A percentile compares a stretch with the other conserved stretches of the same genome.
These are phyloP conservation scores for Drosophila littoralis DNA, from an alignment of 1,140 invertebrate genomes.

Conservation along the genomic window DNA sequence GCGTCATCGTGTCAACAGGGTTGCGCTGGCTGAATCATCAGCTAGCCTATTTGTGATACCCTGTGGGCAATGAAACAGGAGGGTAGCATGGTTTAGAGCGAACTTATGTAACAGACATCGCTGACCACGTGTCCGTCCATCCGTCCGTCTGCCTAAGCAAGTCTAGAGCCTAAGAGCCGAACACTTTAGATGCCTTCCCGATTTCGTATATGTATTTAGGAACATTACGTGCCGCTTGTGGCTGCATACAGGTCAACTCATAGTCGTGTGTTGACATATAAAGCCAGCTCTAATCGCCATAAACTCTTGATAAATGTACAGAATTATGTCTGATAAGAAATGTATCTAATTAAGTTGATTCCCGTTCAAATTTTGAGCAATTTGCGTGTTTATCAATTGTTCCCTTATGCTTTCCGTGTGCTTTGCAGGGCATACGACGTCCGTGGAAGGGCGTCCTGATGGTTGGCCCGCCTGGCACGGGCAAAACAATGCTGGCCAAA, in stretches of 20 bases:
- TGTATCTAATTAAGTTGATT: no score
- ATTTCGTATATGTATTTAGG: no score
- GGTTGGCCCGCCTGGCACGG: constrained; percentile 93
- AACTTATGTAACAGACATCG: background rate
- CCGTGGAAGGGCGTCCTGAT: constrained; percentile 95
- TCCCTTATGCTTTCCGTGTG: background rate
- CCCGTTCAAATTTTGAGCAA: constrained; percentile 1
- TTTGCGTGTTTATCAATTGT: constrained; percentile 7
- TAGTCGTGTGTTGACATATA: background rate
- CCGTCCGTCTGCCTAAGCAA: no score
- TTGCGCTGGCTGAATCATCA: constrained; percentile 48
- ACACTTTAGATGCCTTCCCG: no score
- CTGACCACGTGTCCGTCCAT: no score
- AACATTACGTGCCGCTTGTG: no score
- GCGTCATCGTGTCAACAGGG: constrained; percentile 51
- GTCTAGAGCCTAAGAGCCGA: no score
- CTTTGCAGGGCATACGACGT: constrained; percentile 91
- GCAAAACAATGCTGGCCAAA: constrained; percentile 99
- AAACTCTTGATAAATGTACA: background rate
- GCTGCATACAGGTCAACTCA: background rate
- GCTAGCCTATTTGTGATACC: background rate
- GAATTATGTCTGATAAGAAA: background rate
- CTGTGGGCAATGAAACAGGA: background rate
- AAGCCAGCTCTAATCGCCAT: constrained; percentile 1
- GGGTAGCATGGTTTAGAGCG: background rate